Base-by-base conservation (phyloP, 2,888 invertebrate genomes). In the Brachypterus glaber region DNA sequence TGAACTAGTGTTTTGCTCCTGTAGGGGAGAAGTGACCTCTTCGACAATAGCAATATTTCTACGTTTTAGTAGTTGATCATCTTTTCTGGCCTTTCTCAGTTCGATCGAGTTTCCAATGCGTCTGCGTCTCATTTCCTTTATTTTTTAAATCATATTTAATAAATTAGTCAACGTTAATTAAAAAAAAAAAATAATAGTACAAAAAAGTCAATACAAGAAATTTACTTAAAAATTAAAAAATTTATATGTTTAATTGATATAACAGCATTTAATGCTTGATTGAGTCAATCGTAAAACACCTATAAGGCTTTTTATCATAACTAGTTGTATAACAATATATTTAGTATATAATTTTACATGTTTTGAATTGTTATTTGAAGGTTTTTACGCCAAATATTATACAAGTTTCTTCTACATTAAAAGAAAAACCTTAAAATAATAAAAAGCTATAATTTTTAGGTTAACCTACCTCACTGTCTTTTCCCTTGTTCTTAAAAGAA, bases 61-160 rank as follows among this genome's bases (percentile, higher is more conserved):
- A 13, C 90, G 72, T 64, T 98, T 98, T 37, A 86, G 76, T 25
- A 97, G 69, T 59, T 93, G 92, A 52, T 96, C 93, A 63, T 96
- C 93, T 50, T 95, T 86, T 39, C 86, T 85, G 12, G 88, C 84
- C 68, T 96, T 96, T 11, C 97, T 77, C 18, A 98, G 71, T 50
- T 95, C 89, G 2, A 97, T 81, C 2, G 85, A 86, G 31, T 87
- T 79, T 63, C 95, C 93, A 41, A 79, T 86, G 38, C 97, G 76
- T 47, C 92, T 80, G 46, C 91, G 77, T 33, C 96, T 79, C 62
- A 93, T 81, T 51, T 91, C 90, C 89, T 89, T 44, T 30, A 30
- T 9, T n/a, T n/a, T n/a, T n/a, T n/a, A n/a, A n/a, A n/a, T n/a
- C n/a, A n/a, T n/a, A n/a, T n/a, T n/a, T n/a, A n/a, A n/a, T n/a